A percentile compares a stretch with the other conserved stretches of the same genome.
These are phyloP conservation scores for Ceratina calcarata DNA, from an alignment of 1,140 invertebrate genomes.

Conservation along the genomic window DNA sequence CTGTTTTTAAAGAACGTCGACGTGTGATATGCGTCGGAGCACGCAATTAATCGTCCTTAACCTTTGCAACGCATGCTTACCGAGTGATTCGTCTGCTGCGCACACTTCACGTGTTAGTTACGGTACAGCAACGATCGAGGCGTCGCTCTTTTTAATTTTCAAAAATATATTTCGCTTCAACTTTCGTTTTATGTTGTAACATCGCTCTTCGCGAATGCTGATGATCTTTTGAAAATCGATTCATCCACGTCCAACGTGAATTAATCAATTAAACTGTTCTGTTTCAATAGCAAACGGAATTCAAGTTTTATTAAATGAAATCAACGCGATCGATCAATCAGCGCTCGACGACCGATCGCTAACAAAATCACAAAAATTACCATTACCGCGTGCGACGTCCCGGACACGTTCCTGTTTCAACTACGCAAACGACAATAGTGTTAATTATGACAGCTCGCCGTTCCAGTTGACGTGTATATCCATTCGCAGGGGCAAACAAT, in stretches of 20 bases:
- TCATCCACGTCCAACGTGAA: background rate
- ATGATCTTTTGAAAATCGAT: too few relatives aligned
- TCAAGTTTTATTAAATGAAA: background rate
- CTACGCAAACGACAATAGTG: constrained; percentile 12
- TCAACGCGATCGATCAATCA: background rate
- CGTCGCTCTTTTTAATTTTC: background rate
- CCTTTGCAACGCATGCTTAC: background rate
- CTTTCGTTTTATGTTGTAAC: background rate
- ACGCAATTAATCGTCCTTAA: constrained; percentile 18
- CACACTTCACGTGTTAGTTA: background rate
- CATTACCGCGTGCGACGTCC: background rate
- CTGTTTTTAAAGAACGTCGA: background rate
- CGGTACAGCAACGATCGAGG: too few relatives aligned
- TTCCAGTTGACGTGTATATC: background rate
- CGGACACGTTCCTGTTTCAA: background rate
- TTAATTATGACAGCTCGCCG: constrained; percentile 3
- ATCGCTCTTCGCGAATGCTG: background rate
- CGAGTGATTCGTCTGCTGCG: background rate
- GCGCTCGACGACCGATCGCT: background rate
- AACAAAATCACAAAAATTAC: background rate
- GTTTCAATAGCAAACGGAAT: background rate
- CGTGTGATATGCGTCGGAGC: background rate
- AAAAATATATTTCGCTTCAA: background rate
- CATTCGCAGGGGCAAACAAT: constrained; percentile 17
- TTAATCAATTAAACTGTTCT: background rate